Base-by-base conservation (phyloP, 1,140 invertebrate species). In the Scaptodrosophila lebanonensis region DNA sequence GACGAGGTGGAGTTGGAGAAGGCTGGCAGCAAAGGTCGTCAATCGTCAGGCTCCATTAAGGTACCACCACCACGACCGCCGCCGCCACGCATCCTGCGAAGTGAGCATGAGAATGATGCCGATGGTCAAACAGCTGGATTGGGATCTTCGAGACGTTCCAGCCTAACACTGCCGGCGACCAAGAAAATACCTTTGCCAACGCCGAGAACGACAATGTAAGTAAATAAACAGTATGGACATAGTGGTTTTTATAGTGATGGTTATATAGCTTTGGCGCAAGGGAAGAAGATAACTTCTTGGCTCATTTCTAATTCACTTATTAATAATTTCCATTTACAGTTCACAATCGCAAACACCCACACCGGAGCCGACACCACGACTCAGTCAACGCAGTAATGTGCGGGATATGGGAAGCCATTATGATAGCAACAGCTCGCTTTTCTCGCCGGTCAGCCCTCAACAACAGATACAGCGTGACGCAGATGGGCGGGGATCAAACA, bases 61-160 rank as follows among this genome's bases (percentile, higher is more conserved):
- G 15, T 71, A 7, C 56, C 58, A 15, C 71, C 71, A 61, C 71
- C 66, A 17, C 33, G 66, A 13, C 66, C 66, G 30, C 66, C 61
- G 12, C 71, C 66, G 56, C 52, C 56, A 18, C 56, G 57, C 17
- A 66, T 64, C 18, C 88, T 87, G 59, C 90, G 88, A 2, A 95
- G 90, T 18, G 90, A 90, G 45, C 91, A 90, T 48, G 90, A 91
- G 39, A 90, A 91, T 1, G 91, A 92, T 35, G 90, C 91, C 47
- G 89, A 33, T n/a, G 91, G 38, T 87, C 89, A 1, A 12, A 30
- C 32, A 18, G 38, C 50, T 5, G 33, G 45, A 30, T 13, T 53
- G 16, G 25, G n/a, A 18, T 8, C 2, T 30, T 25, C 3, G 86
- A 43, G 33, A 16, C 16, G 52, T 30, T 35, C 63, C 13, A 65